These are phyloP conservation scores for Drosophila mauritiana DNA, from an alignment of 1,140 invertebrate genomes.

Conservation along the genomic window DNA sequence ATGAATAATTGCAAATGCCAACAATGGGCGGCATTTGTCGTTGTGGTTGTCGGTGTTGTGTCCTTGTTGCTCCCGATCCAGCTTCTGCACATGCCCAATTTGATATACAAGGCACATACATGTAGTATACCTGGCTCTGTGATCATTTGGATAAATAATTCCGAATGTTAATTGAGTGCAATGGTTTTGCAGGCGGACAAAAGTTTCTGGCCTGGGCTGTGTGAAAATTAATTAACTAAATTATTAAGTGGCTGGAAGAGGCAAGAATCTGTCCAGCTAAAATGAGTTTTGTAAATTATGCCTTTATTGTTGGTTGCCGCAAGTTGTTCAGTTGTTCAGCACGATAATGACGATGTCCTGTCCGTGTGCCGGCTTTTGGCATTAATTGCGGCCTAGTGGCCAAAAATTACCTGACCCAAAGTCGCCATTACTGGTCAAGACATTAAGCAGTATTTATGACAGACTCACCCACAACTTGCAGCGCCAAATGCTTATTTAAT, in stretches of 20 bases:
- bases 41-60: slow-evolving; percentile 30
- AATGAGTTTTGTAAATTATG: slow-evolving; percentile 75
- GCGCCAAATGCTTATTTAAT: slow-evolving; percentile 81
- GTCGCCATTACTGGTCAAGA: slow-evolving; percentile 14
- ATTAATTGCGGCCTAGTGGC: slow-evolving; percentile 76
- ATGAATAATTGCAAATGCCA: slow-evolving; percentile 82
- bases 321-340: slow-evolving; percentile 68
- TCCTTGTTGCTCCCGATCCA: slow-evolving; percentile 4
- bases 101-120: slow-evolving; percentile 31
- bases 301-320: slow-evolving; percentile 79
- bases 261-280: background rate
- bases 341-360: slow-evolving; percentile 75
- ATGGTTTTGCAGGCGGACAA: slow-evolving; percentile 60
- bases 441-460: slow-evolving; percentile 81
- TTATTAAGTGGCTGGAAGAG: slow-evolving; percentile 63
- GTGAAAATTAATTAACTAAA: slow-evolving; percentile 80
- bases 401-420: slow-evolving; percentile 64
- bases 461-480: slow-evolving; percentile 58
- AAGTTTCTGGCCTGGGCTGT: slow-evolving; percentile 50
- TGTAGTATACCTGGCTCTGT: slow-evolving; percentile 17
- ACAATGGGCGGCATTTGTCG: slow-evolving; percentile 74
- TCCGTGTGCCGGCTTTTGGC: slow-evolving; percentile 67
- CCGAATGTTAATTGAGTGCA: slow-evolving; percentile 80
- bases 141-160: slow-evolving; percentile 81
- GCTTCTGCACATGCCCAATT: slow-evolving; percentile 47